Conservation (phyloP, 2,888 invertebrate species). For the Drosophila seclusa region DNA sequence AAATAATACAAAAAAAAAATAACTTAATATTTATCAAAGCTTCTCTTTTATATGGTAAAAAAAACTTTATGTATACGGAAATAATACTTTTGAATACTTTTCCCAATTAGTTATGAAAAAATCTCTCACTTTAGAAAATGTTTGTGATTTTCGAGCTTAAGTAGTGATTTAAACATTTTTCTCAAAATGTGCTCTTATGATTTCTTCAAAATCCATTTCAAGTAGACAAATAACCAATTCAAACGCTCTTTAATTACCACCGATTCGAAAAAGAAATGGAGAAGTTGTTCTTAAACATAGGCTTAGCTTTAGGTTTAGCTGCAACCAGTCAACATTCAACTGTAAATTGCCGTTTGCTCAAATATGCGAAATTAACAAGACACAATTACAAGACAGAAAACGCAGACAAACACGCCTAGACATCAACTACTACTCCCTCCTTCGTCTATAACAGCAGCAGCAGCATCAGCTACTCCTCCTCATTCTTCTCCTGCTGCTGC, state of each 20-base stretch:
- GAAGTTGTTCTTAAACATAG: conserved; percentile 6
- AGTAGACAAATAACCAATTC: conserved; percentile 79
- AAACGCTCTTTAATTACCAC: conserved; percentile 63
- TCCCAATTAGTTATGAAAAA: neutral
- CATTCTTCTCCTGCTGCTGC: conserved; percentile 15
- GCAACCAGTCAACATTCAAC: conserved; percentile 57
- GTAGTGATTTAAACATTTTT: neutral
- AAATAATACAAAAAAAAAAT: neutral
- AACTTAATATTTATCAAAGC: neutral
- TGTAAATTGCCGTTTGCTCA: conserved; percentile 80
- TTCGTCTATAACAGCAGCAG: conserved; percentile 1
- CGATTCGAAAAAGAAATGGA: neutral
- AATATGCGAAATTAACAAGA: conserved; percentile 82
- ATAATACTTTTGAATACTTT: neutral
- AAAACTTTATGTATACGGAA: neutral
- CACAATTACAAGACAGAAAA: conserved; percentile 78
- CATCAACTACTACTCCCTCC: conserved; percentile 48
- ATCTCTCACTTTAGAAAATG: too few species aligned
- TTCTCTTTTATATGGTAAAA: neutral
- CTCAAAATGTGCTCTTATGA: conserved; percentile 57
- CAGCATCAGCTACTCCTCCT: conserved; percentile 15
- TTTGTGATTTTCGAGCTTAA: neutral
- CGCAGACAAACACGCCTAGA: conserved; percentile 75
- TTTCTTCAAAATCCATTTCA: conserved; percentile 71
- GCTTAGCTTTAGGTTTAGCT: conserved; percentile 31